Evolutionary conservation across 2,888 invertebrate species (phyloP).

Genomic region (Ectemnius continuus): DNA sequence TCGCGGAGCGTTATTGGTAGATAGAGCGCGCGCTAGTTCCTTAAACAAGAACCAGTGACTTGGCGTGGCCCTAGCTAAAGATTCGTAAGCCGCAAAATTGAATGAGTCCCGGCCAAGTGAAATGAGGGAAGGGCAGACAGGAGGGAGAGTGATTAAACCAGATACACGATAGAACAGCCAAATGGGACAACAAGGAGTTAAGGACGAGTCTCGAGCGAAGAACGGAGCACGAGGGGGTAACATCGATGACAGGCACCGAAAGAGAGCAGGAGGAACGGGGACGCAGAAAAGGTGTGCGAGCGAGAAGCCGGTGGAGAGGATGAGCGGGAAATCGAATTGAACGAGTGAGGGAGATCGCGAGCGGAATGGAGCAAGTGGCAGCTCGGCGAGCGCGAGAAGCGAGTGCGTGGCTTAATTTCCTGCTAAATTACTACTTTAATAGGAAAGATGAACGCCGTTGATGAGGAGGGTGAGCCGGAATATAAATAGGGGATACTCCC

Average conservation of each 20-base stretch:
- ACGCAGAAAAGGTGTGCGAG: constrained; percentile 23
- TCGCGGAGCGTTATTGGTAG: no score
- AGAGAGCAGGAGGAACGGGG: constrained; percentile 30
- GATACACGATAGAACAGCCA: neutral
- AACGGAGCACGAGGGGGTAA: constrained; percentile 38
- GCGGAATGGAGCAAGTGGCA: constrained; percentile 66
- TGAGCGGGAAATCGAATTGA: constrained; percentile 13
- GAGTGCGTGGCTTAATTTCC: constrained; percentile 78
- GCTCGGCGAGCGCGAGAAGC: constrained; percentile 61
- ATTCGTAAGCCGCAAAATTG: no score
- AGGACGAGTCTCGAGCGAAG: constrained; percentile 1
- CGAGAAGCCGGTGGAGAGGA: constrained; percentile 23
- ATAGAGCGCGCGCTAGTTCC: no score
- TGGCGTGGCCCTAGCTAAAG: no score
- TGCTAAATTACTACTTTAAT: constrained; percentile 79
- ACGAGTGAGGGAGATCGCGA: constrained; percentile 19
- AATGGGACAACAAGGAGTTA: constrained; percentile 10
- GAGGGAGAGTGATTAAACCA: constrained; percentile 15
- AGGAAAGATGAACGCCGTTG: constrained; percentile 78
- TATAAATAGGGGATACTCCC: constrained; percentile 76
- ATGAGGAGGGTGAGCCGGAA: constrained; percentile 78
- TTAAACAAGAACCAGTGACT: no score
- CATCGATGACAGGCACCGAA: constrained; percentile 29
- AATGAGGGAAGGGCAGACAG: constrained; percentile 2
- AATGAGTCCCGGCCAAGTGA: no score